A percentile compares a stretch with the other conserved stretches of the same genome.
These are phyloP conservation scores for Pharmacophagus antenor DNA, from an alignment of 2,888 invertebrate species.

Conservation along the genomic window DNA sequence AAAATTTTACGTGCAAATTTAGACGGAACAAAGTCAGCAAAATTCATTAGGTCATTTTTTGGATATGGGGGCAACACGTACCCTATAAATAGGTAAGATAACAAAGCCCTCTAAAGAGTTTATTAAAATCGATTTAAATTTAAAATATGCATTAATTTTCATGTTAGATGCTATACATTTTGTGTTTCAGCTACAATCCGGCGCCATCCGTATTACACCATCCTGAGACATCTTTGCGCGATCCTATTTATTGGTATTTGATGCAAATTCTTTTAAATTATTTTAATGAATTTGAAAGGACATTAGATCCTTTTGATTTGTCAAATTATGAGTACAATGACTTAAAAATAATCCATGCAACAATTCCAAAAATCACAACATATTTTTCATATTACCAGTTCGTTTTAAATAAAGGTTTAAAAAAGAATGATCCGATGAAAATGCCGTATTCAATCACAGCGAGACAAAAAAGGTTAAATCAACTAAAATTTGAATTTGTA, in stretches of 20 bases:
- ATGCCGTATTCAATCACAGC: slow-evolving; percentile 45
- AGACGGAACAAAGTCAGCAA: slow-evolving; percentile 56
- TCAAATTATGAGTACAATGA: slow-evolving; percentile 51
- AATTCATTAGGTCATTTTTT: slow-evolving; percentile 57
- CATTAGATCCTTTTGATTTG: slow-evolving; percentile 53
- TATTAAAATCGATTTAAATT: background rate
- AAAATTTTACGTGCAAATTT: slow-evolving; percentile 65
- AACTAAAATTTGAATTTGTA: slow-evolving; percentile 53
- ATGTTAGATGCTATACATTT: background rate
- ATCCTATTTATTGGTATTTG: slow-evolving; percentile 63
- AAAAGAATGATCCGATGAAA: slow-evolving; percentile 36
- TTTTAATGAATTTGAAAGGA: slow-evolving; percentile 54
- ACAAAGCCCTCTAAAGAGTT: background rate
- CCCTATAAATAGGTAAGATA: slow-evolving; percentile 51
- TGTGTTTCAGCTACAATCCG: slow-evolving; percentile 60
- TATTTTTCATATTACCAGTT: slow-evolving; percentile 60
- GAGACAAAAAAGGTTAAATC: slow-evolving; percentile 60
- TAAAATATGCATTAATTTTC: background rate
- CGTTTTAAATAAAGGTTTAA: slow-evolving; percentile 50
- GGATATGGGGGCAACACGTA: slow-evolving; percentile 60
- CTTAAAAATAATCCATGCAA: slow-evolving; percentile 48
- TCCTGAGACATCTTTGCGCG: slow-evolving; percentile 65
- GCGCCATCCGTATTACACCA: slow-evolving; percentile 67
- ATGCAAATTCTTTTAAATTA: slow-evolving; percentile 56
- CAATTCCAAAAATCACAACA: slow-evolving; percentile 54